Evolutionary conservation across 2,797 vertebrate genomes (phyloP).

Genomic region (Fistularia commersonii): DNA sequence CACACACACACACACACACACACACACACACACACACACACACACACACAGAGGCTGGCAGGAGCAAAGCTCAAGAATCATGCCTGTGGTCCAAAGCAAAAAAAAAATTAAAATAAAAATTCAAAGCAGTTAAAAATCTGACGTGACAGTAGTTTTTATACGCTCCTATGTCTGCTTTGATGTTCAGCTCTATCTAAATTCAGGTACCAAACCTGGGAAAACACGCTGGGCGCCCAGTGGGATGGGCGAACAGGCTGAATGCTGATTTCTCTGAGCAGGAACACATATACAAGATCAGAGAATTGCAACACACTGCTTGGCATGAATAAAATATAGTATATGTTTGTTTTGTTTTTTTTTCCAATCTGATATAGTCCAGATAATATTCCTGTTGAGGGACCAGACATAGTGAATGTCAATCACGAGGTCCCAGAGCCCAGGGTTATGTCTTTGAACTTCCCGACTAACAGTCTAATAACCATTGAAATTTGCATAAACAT

Average conservation of each 20-base stretch:
- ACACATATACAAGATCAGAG: background rate
- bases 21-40: too few relatives aligned
- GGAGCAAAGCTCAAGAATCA: conserved; percentile 7
- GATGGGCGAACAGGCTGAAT: background rate
- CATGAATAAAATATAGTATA: background rate
- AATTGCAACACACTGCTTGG: background rate
- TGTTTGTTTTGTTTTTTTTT: too few relatives aligned
- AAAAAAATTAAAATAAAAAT: conserved; percentile 1
- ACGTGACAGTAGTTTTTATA: background rate
- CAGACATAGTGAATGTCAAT: too few relatives aligned
- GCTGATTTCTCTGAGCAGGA: background rate
- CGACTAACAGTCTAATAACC: too few relatives aligned
- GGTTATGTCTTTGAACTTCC: too few relatives aligned
- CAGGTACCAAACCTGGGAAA: background rate
- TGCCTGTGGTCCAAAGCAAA: conserved; percentile 1
- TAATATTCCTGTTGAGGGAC: too few relatives aligned
- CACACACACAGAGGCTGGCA: conserved; percentile 1
- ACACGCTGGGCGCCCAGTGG: background rate
- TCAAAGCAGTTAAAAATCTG: conserved; percentile 2
- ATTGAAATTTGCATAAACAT: too few relatives aligned
- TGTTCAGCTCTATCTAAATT: background rate
- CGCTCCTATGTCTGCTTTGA: background rate
- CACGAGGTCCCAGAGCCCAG: too few relatives aligned
- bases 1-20: too few relatives aligned
- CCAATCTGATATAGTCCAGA: too few relatives aligned